Evolutionary conservation across 2,113 vertebrate species (phyloP).

Genomic region (Lamprotornis superbus): DNA sequence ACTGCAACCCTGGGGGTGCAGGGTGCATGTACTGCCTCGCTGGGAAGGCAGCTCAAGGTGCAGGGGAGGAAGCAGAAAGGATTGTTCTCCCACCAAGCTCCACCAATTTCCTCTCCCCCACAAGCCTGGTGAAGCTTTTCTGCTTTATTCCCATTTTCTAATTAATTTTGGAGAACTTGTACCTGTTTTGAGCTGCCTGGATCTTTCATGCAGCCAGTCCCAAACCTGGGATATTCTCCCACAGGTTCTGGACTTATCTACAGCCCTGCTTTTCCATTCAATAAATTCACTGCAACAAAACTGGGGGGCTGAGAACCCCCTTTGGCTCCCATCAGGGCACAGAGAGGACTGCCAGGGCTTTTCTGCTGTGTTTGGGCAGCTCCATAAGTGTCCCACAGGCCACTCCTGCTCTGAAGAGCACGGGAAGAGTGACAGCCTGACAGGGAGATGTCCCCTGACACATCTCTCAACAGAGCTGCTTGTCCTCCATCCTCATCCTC

Average conservation of each 20-base stretch:
- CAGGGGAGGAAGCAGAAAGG: neutral
- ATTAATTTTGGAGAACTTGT: neutral
- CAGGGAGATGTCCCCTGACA: neutral
- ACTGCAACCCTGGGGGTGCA: neutral
- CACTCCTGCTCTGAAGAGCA: neutral
- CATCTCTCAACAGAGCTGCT: neutral
- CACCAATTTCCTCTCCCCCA: accelerated
- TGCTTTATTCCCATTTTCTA: neutral
- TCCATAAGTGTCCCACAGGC: neutral
- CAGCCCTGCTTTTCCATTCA: neutral
- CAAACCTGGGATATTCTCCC: neutral
- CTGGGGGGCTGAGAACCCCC: neutral
- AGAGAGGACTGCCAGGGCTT: neutral
- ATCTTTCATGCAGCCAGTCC: neutral
- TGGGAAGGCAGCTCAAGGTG: neutral
- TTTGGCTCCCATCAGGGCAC: neutral
- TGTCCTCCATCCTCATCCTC: neutral
- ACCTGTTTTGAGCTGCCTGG: neutral
- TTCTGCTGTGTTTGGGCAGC: neutral
- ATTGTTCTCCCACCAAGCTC: neutral
- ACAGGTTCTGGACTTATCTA: neutral
- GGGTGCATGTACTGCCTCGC: accelerated
- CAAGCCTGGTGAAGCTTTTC: neutral
- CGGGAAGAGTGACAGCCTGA: accelerated
- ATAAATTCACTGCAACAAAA: neutral